A percentile compares a stretch with the other conserved stretches of the same genome.
Evolutionary conservation across 2,113 vertebrate species (phyloP).

Genomic region (Ophthalmolycus amberensis): DNA sequence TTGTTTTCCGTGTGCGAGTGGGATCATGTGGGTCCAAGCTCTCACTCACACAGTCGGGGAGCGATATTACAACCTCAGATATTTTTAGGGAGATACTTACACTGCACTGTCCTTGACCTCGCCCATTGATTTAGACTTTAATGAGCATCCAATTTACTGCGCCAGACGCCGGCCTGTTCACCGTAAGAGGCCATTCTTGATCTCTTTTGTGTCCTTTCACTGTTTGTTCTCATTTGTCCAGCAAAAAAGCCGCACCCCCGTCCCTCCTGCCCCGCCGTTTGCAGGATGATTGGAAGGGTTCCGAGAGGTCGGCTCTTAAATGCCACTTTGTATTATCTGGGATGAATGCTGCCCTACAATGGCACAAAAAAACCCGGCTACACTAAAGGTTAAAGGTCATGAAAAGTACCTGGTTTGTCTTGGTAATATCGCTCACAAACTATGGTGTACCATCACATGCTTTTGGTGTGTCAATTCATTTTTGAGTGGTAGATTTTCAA

Average conservation of each 20-base stretch:
- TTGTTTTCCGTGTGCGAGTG: background rate
- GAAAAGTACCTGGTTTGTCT: background rate
- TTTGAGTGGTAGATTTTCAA: background rate
- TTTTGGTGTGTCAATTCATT: background rate
- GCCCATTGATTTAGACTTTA: constrained; percentile 14
- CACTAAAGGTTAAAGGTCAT: constrained; percentile 14
- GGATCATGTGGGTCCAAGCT: background rate
- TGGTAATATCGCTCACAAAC: background rate
- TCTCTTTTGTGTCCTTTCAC: constrained; percentile 20
- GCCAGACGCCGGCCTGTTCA: constrained; percentile 2
- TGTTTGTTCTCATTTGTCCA: constrained; percentile 38
- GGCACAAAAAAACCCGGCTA: background rate
- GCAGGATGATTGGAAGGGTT: constrained; percentile 11
- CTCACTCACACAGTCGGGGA: background rate
- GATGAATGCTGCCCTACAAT: constrained; percentile 14
- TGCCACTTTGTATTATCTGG: constrained; percentile 42
- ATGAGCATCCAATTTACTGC: constrained; percentile 27
- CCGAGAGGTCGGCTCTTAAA: constrained; percentile 38
- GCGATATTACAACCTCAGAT: background rate
- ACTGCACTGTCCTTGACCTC: constrained; percentile 28
- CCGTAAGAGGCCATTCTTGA: background rate
- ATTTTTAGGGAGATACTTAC: background rate
- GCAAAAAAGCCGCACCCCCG: background rate
- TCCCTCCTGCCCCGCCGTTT: constrained; percentile 13
- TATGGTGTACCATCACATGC: background rate